These are phyloP conservation scores for Gymnothorax reevesii DNA, from an alignment of 2,797 vertebrate genomes.

Conservation along the genomic window DNA sequence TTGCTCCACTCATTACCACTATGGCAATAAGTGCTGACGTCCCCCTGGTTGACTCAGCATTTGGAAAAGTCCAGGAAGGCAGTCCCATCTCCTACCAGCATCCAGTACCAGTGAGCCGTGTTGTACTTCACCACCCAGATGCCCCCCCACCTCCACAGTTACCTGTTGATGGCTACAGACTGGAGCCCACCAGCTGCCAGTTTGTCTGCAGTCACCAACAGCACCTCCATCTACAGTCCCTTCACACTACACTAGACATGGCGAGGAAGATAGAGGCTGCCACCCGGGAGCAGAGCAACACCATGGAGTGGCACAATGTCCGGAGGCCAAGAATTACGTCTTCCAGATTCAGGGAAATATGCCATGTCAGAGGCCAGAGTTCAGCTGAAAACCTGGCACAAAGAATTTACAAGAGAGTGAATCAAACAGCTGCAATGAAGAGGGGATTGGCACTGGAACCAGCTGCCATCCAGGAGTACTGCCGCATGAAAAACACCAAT, in stretches of 20 bases:
- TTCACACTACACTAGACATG: slow-evolving; percentile 21
- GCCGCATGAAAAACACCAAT: slow-evolving; percentile 3
- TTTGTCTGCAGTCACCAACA: slow-evolving; percentile 28
- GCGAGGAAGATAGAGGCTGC: no score
- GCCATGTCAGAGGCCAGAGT: slow-evolving; percentile 16
- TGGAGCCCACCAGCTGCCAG: slow-evolving; percentile 26
- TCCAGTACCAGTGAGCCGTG: slow-evolving; percentile 26
- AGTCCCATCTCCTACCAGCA: slow-evolving; percentile 36
- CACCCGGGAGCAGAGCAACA: slow-evolving; percentile 29
- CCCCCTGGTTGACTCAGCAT: no score
- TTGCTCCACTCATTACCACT: slow-evolving; percentile 34
- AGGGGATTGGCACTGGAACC: slow-evolving; percentile 28
- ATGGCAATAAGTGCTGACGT: slow-evolving; percentile 26
- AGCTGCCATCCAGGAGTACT: slow-evolving; percentile 24
- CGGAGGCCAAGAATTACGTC: slow-evolving; percentile 21
- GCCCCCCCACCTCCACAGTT: slow-evolving; percentile 31
- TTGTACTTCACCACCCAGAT: slow-evolving; percentile 20
- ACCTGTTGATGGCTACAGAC: slow-evolving; percentile 34
- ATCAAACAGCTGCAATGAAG: slow-evolving; percentile 28
- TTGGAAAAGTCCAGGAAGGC: slow-evolving; percentile 35
- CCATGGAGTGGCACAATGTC: slow-evolving; percentile 19
- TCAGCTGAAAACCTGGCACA: slow-evolving; percentile 34
- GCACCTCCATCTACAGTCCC: slow-evolving; percentile 28
- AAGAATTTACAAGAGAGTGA: slow-evolving; percentile 9
- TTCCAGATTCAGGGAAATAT: slow-evolving; percentile 23